Percentiles rank a stretch among this genome's conserved stretches.
These are phyloP conservation scores for Quadroppia sp. DNA, from an alignment of 2,888 invertebrate species.

Conservation along the genomic window DNA sequence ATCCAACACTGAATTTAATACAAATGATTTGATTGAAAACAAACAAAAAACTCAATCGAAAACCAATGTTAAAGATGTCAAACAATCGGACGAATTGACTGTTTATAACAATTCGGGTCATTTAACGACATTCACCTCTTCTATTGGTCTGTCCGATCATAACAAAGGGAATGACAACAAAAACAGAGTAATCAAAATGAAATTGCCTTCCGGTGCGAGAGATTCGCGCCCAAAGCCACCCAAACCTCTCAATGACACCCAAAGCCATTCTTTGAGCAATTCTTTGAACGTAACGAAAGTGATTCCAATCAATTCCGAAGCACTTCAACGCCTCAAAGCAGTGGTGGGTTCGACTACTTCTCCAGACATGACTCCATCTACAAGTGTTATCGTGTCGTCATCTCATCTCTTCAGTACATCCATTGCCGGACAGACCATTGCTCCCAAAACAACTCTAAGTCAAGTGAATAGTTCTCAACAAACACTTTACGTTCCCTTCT, in stretches of 20 bases:
- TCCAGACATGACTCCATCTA: conserved; percentile 8
- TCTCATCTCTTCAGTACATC: conserved; percentile 7
- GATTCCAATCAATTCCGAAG: conserved; percentile 23
- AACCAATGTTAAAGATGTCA: background rate
- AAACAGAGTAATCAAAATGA: conserved; percentile 25
- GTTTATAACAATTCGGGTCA: conserved; percentile 8
- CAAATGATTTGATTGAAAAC: background rate
- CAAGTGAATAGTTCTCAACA: conserved; percentile 7
- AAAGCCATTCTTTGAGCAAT: conserved; percentile 1
- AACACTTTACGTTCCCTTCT: conserved; percentile 17
- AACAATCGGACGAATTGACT: background rate
- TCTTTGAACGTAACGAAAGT: conserved; percentile 12
- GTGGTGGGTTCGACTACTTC: conserved; percentile 19
- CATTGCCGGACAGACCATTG: background rate
- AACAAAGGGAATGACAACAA: conserved; percentile 4
- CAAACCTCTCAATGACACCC: background rate
- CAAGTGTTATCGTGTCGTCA: conserved; percentile 29
- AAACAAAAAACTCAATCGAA: background rate
- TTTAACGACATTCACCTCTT: conserved; percentile 9
- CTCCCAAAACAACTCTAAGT: conserved; percentile 5
- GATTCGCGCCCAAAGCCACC: background rate
- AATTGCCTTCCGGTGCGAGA: conserved; percentile 1
- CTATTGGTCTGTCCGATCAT: background rate
- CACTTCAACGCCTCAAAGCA: conserved; percentile 15
- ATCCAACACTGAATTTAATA: background rate